Percentiles rank a stretch among this genome's conserved stretches.
phyloP scores from a whole-genome alignment of 2,113 vertebrate species.

The Arenaria interpres region DNA sequence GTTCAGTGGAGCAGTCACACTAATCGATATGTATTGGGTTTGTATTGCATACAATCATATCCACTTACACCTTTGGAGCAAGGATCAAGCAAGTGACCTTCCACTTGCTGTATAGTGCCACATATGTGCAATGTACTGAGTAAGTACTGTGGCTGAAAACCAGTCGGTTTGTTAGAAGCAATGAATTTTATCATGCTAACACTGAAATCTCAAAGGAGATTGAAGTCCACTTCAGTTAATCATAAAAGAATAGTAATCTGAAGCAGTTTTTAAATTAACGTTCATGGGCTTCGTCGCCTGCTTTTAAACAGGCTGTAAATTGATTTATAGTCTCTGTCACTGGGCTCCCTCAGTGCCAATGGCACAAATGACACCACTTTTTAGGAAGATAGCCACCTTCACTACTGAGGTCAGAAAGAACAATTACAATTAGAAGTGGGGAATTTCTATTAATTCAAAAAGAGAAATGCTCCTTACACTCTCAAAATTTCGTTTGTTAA shows the following conservation, averaged over 20 bases:
- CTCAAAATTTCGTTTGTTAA: conserved; percentile 5
- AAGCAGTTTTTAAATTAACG: not conserved
- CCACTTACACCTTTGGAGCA: not conserved
- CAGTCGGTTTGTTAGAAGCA: not conserved
- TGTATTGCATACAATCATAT: not conserved
- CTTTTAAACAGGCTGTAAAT: conserved; percentile 30
- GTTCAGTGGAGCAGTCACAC: not conserved
- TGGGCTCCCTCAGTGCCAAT: not conserved
- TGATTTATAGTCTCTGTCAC: conserved; percentile 43
- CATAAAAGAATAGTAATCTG: not conserved
- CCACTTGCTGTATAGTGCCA: not conserved
- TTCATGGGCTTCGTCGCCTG: not conserved
- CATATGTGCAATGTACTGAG: not conserved
- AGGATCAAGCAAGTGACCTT: not conserved
- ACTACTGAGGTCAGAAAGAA: conserved; percentile 26
- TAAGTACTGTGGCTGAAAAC: not conserved
- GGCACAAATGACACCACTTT: conserved; percentile 36
- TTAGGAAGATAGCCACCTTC: conserved; percentile 35
- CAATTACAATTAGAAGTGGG: conserved; percentile 32
- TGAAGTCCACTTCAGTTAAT: not conserved
- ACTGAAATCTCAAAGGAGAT: not conserved
- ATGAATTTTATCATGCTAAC: not conserved
- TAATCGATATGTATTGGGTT: conserved; percentile 17
- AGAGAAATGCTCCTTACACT: not conserved
- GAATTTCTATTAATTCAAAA: conserved; percentile 23